Base-by-base conservation (phyloP, 1,140 invertebrate species). In the Cyphomyrmex costatus region DNA sequence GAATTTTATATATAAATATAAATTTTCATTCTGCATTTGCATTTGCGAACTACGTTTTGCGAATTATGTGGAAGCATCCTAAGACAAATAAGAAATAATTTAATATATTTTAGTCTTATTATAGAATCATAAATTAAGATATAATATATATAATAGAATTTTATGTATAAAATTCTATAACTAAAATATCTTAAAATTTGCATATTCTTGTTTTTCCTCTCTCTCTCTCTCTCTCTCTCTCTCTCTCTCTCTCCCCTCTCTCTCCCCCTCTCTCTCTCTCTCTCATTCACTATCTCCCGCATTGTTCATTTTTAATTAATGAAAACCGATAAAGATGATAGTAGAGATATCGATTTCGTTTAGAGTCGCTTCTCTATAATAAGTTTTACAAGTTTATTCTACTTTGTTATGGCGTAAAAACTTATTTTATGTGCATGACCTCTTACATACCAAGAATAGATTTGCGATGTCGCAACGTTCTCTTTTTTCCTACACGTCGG, bases 391-490 rank as follows among this genome's bases (percentile, higher is more conserved):
- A 80, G 61, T 79, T 66, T 46, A 68, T 66, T 53, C 27, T 49
- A 63, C 27, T 79, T 79, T 14, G 19, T 42, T 61, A 46, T 42
- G 21, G 30, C n/a, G 24, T 66, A 24, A 70, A 68, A 16, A 68
- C 77, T 56, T 14, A 27, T 70, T 80, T 80, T 53, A 56, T 68
- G 30, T 30, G 30, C 46, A 30, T 70, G 46, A 80, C 30, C 77
- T 80, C 27, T 80, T 24, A 16, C 27, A 19, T 8, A 66, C 63
- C 46, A 56, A 16, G 46, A 80, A 80, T 80, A 80, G 63, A 68
- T 66, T 46, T 68, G 27, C 66, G 46, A 36, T 68, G 49, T 68
- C 60, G n/a, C 42, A 79, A 66, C 12, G 19, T 49, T 66, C 19
- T 68, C 19, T 12, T 53, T 36, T 42, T 49, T 68, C 33, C 53